Conservation (phyloP, 2,113 vertebrate genomes). For the Catharus minimus region DNA sequence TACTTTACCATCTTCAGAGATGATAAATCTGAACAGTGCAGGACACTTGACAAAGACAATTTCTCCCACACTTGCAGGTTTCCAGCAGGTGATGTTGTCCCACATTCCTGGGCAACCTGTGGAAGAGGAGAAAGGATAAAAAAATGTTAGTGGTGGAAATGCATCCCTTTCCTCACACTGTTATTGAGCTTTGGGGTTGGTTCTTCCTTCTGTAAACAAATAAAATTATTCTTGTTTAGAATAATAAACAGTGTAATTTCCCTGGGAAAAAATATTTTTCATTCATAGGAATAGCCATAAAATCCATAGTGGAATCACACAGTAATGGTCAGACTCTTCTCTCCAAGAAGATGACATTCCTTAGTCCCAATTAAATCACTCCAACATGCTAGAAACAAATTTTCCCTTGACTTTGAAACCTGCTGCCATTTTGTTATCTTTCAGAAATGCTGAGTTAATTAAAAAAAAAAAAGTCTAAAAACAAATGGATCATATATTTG, state of each 20-base stretch:
- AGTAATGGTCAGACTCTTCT: background rate
- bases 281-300: background rate
- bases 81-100: constrained; percentile 97
- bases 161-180: background rate
- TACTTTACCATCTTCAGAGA: constrained; percentile 85
- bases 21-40: constrained; percentile 86
- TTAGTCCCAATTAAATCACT: background rate
- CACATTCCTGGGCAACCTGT: constrained; percentile 91
- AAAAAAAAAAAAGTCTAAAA: too few species aligned
- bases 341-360: background rate
- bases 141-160: background rate
- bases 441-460: background rate
- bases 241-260: background rate
- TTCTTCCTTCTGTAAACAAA: background rate
- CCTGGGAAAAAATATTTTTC: background rate
- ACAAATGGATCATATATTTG: background rate
- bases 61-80: constrained; percentile 83
- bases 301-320: background rate
- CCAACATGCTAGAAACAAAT: background rate
- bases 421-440: background rate
- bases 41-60: constrained; percentile 89
- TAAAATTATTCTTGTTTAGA: background rate
- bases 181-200: background rate
- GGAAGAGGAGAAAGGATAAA: background rate
- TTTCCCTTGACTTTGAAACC: background rate